Evolutionary conservation across 2,797 vertebrate genomes (phyloP), one percentile per base, ranked within the genome.

Genomic region (Chromis chromis): DNA sequence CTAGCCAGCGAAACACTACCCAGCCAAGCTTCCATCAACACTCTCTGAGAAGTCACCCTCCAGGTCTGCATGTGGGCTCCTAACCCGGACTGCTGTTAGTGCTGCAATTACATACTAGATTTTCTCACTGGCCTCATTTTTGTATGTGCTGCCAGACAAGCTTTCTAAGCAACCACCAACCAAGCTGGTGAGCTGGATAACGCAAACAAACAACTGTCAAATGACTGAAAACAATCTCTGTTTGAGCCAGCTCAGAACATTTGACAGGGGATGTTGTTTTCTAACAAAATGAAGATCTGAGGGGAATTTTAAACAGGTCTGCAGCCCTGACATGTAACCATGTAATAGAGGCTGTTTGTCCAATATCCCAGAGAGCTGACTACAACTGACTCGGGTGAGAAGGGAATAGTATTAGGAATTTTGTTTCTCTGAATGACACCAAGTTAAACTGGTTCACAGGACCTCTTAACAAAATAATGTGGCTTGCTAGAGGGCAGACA

Each of bases 71-170:
- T 85, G 82, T 81, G 66, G 58, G 78, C 46, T 56, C 55, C 77
- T 40, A 24, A 64, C 40, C 64, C n/a, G 1, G 62, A 60, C 78
- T 59, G 64, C 70, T 59, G 72, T 85, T 78, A 74, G 49, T 36
- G 42, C 55, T 40, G 66, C 79, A 87, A 90, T 88, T 86, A 88
- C 84, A 91, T 77, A 87, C 74, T 70, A 50, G 48, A 82, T 85
- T 87, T 87, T 68, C 77, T 84, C 68, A 52, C 69, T 61, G 67
- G 73, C 81, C 70, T 83, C 62, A 33, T 79, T 79, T 50, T 49
- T 74, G 22, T 57, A 44, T 53, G 27, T 8, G 27, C 62, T 73
- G 77, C 65, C 78, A 72, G 59, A 74, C 36, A 28, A 54, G 78
- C 76, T 74, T 69, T 74, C 49, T 61, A 63, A 65, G 60, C 44